Evolutionary conservation across 2,888 invertebrate species (phyloP).

Genomic region (Apotomis turbidana): DNA sequence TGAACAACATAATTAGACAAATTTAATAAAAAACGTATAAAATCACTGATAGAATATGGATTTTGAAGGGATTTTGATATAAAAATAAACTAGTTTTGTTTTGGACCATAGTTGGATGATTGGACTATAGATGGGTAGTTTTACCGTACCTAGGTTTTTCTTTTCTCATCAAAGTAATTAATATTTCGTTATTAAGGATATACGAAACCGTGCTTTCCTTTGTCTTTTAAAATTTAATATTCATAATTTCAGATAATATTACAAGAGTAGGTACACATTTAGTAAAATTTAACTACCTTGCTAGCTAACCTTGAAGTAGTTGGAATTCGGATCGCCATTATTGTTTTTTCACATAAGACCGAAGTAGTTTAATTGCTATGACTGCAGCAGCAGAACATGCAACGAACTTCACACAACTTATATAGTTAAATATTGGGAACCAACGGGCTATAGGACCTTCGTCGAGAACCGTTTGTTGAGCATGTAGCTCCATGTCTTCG

Average conservation of each 20-base stretch:
- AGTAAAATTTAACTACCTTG: not conserved
- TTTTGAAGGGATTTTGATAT: too few relatives aligned
- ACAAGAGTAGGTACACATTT: not conserved
- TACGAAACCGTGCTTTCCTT: too few relatives aligned
- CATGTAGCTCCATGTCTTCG: constrained; percentile 61
- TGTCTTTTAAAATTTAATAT: not conserved
- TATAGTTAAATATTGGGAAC: constrained; percentile 58
- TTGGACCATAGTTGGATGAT: too few relatives aligned
- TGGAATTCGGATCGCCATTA: not conserved
- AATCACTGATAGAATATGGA: too few relatives aligned
- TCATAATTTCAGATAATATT: not conserved
- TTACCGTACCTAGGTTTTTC: too few relatives aligned
- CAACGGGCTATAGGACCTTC: constrained; percentile 52
- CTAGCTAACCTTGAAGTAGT: too few relatives aligned
- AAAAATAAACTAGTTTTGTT: too few relatives aligned
- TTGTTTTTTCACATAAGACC: constrained; percentile 50
- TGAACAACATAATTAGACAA: too few relatives aligned
- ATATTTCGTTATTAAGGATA: too few relatives aligned
- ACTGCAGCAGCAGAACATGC: constrained; percentile 53
- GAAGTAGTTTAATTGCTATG: constrained; percentile 54
- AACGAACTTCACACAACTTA: constrained; percentile 54
- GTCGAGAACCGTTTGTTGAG: constrained; percentile 56
- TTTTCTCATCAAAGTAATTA: too few relatives aligned
- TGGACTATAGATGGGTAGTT: too few relatives aligned
- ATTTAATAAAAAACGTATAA: too few relatives aligned